Percentiles rank a stretch among this genome's conserved stretches.
phyloP scores from a whole-genome alignment of 2,113 vertebrate species.

The Eleginops maclovinus region DNA sequence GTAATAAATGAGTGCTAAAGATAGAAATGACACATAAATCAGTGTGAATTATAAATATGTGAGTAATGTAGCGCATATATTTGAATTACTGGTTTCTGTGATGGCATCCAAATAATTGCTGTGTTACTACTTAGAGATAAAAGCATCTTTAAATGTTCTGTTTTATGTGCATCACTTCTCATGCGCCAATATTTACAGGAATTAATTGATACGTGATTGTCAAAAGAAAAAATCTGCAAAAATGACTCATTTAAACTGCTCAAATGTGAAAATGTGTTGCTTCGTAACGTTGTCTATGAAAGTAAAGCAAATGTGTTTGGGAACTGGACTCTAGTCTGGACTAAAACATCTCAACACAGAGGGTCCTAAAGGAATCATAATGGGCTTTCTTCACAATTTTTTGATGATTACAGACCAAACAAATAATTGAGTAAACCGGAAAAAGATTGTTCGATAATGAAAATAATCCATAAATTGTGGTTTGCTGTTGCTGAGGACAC shows the following conservation, averaged over 20 bases:
- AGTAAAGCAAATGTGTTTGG: neutral
- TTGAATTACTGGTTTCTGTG: conserved; percentile 19
- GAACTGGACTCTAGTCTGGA: too few species aligned
- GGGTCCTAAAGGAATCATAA: neutral
- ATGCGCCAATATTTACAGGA: neutral
- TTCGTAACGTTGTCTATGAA: neutral
- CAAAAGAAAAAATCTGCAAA: neutral
- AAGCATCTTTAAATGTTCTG: neutral
- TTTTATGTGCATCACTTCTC: neutral
- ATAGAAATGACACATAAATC: conserved; percentile 10
- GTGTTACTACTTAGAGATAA: conserved; percentile 12
- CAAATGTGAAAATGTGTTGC: conserved; percentile 1
- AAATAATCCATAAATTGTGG: neutral
- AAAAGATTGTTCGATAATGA: neutral
- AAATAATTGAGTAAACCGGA: neutral
- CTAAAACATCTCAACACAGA: neutral
- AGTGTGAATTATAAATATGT: conserved; percentile 6
- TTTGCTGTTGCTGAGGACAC: neutral
- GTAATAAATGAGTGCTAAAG: neutral
- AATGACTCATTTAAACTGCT: neutral
- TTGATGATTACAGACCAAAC: neutral
- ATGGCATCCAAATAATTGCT: neutral
- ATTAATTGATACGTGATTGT: neutral
- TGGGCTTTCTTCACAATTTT: neutral
- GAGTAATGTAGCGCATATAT: neutral